Base-by-base conservation (phyloP, 1,140 invertebrate genomes). In the Diprion similis region DNA sequence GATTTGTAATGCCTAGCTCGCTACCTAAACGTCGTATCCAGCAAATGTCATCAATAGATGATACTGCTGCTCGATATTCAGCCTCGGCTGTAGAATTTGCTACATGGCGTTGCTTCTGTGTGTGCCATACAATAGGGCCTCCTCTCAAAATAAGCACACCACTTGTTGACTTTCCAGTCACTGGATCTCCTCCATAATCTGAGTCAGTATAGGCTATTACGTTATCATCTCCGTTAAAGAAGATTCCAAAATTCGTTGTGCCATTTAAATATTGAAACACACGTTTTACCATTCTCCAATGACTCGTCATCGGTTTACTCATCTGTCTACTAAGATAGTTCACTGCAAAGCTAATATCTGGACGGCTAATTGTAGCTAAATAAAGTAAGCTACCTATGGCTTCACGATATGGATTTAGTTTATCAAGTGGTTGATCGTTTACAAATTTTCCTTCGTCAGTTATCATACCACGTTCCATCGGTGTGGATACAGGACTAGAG, bases 341-440 rank as follows among this genome's bases (percentile, higher is more conserved):
- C 0, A 84, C 83, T 45, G 75, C 78, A 80, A 79, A 82, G 10
- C 74, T 75, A n/a, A 87, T 83, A 77, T 88, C 85, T 59, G 85
- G 86, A 48, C 84, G 78, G 67, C 81, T 85, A 67, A 81, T 82
- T 15, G 78, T 76, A 0, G 83, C 77, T 19, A 87, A 70, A 68
- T 85, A 86, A 68, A 88, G 78, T 10, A 89, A 74, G 19, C 80
- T 77, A 17, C 85, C 83, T 15, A 88, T 80, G 3, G 78, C 77
- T 80, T 85, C 78, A 73, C 80, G 73, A 73, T 82, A 83, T 66
- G 71, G 79, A 68, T 76, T 72, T 75, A 66, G 64, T 66, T 66
- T 10, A 71, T 71, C 18, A 7, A 66, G 69, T 11, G 68, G 68
- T 47, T 72, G 15, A 18, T 76, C 67, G 71, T 77, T 75, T 71